Evolutionary conservation across 2,888 invertebrate genomes (phyloP), one percentile per base, ranked within the genome.

Genomic region (Oscheius onirici): DNA sequence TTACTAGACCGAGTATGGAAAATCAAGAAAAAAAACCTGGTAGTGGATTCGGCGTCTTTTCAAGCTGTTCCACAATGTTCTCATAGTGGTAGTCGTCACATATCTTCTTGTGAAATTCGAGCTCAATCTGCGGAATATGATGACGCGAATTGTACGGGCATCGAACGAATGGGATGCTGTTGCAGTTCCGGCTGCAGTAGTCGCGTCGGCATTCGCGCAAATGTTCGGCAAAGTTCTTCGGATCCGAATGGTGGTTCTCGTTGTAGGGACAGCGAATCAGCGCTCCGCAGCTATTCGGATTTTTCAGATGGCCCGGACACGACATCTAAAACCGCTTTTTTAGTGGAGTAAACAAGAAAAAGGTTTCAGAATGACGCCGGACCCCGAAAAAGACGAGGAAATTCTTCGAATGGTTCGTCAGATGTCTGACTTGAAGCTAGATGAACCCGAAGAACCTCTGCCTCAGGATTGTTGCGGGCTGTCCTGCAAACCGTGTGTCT

Each of bases 391-490:
- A 11, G 63, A 72, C 20, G 70, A 72, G 34, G 26, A 66, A n/a
- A 49, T 68, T 17, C 49, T 72, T 49, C 58, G 67, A 51, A 15
- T 72, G 28, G 74, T 74, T 3, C 71, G 74, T 17, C 41, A 63
- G 40, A n/a, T 73, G 17, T 3, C 15, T 15, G 40, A 40, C 8
- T 15, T 22, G 1, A 46, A 69, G 2, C 34, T 52, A n/a, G 65
- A 72, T 15, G 58, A 55, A 43, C 63, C 63, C 2, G 63, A 63
- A 15, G 63, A 63, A 34, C 63, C 63, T 28, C 54, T 54, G 15
- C 55, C 55, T 13, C 49, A 74, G 73, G 75, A 75, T 55, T 75
- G 75, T 40, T 75, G 75, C 40, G 75, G 75, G 15, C 72, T 69
- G 44, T 71, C 71, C 15, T 75, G 75, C 63, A 54, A 67, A 20